Evolutionary conservation across 2,888 invertebrate genomes (phyloP), one percentile per base, ranked within the genome.

Genomic region (Torymus aiolomorphi): DNA sequence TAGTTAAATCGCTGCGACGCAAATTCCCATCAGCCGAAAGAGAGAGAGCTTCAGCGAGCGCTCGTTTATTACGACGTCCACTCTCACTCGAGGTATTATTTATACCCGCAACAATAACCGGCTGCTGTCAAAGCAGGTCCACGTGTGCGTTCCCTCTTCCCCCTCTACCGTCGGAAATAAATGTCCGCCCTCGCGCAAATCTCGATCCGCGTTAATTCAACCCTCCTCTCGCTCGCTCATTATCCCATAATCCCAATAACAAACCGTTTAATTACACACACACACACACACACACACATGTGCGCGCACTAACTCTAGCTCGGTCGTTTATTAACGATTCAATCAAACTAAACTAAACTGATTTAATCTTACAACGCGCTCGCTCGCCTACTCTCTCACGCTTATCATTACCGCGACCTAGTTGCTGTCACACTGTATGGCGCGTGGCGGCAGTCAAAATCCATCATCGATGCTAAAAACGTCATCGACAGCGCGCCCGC

Each of bases 181-280:
- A 42, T 42, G 42, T 42, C 42, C 42, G 8, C 8, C 42, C 42
- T 42, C 42, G 42, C 8, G 31, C 31, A 42, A 42, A 42, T 42
- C 42, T 42, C 42, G 5, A 8, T 0, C 42, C 42, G 8, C 42
- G 42, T 42, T 42, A 42, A 42, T 42, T 42, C 42, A 42, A 42
- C 42, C 42, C 42, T 42, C 42, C 8, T 42, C 42, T 42, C 42
- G 4, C 8, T 8, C 42, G 42, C 12, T 13, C 20, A 73, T 65
- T 65, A 73, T 20, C 56, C 20, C 24, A 31, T 31, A 66, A 75
- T 67, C 67, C 59, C 67, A 67, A 75, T 75, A 61, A 61, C 75
- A 31, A 67, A 61, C 20, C 61, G 31, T 75, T 66, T 75, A 75
- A 75, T 75, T 54, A 65, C 57, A 57, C 20, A 14, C 62, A 12